Evolutionary conservation across 30 jellyfish, hydroid and myxozoan species (phyloP), one percentile per base, ranked within the genome.

Genomic region (Nemopilema nomurai): DNA sequence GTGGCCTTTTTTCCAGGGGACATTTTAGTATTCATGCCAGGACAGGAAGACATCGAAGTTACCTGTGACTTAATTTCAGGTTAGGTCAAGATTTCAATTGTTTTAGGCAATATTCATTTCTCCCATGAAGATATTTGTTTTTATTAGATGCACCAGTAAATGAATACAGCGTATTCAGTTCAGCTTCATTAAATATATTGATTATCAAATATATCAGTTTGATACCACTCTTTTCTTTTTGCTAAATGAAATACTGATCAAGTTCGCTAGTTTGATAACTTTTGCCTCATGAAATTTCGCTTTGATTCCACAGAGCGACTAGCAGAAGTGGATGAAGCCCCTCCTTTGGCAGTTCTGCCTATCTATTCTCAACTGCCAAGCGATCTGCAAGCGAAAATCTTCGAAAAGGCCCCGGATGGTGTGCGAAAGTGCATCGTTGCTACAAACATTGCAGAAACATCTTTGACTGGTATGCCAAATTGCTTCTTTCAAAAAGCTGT

Each of bases 321-420:
- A 0, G 90, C 89, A 18, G 98, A 96, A 64, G 93, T 96, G 28
- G 97, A 96, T 7, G 98, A 82, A n/a, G 97, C 96, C 0, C 98
- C 99, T 7, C 98, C 99, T 8, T 83, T 96, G 63, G 97, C 99
- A 21, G 98, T 96, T 28, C 80, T 96, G 71, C 99, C 99, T 21
- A 96, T 96, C 32, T 96, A 96, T 84, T 96, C 99, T 22, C 99
- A 96, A 76, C 88, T 96, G 19, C 99, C 99, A 4, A 92, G 99
- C 53, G 99, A 96, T 76, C 82, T 96, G 64, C 99, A 96, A 85
- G 99, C 99, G 31, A 96, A 91, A 80, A 96, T 96, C 18, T 96
- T 96, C 67, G 98, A 96, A 80, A 91, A 96, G 83, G 97, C 99
- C 23, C 99, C 99, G 13, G 98, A 92, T 49, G 99, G 99, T 20